A percentile compares a stretch with the other conserved stretches of the same genome.
phyloP scores from a whole-genome alignment of 2,888 invertebrate genomes.

The Cryptus armator region DNA sequence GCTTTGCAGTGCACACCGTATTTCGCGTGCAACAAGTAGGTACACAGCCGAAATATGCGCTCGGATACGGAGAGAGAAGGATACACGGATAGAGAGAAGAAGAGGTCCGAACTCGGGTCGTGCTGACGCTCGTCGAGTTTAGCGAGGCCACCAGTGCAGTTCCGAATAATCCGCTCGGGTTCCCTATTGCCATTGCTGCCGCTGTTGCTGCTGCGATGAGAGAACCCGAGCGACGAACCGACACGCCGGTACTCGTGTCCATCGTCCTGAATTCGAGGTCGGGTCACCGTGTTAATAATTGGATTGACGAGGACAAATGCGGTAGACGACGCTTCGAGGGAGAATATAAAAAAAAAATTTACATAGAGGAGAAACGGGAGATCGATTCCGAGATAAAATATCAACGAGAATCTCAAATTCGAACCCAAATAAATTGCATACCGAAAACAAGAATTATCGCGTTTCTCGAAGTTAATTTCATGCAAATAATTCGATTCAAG shows the following conservation, averaged over 20 bases:
- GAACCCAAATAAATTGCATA: too few relatives aligned
- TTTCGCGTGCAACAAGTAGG: constrained; percentile 59
- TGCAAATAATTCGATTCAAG: too few relatives aligned
- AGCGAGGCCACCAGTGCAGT: constrained; percentile 34
- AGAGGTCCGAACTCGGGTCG: constrained; percentile 16
- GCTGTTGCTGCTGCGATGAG: constrained; percentile 58
- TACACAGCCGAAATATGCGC: constrained; percentile 53
- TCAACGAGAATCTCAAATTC: too few relatives aligned
- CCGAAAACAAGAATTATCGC: too few relatives aligned
- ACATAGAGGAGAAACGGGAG: background rate
- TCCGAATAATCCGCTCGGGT: constrained; percentile 41
- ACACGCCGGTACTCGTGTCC: constrained; percentile 64
- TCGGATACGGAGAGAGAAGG: constrained; percentile 29
- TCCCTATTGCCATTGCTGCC: constrained; percentile 12
- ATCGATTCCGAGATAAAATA: background rate
- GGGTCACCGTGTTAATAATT: constrained; percentile 69
- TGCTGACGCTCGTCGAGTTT: constrained; percentile 35
- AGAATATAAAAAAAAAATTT: constrained; percentile 34
- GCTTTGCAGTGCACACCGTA: constrained; percentile 15
- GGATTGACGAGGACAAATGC: constrained; percentile 60
- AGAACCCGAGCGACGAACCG: constrained; percentile 57
- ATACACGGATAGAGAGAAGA: constrained; percentile 11
- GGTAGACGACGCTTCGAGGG: constrained; percentile 59
- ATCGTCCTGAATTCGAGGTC: constrained; percentile 68
- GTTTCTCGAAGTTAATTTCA: too few relatives aligned